Evolutionary conservation across 2,888 invertebrate species (phyloP).

Genomic region (Ophion ellenae): DNA sequence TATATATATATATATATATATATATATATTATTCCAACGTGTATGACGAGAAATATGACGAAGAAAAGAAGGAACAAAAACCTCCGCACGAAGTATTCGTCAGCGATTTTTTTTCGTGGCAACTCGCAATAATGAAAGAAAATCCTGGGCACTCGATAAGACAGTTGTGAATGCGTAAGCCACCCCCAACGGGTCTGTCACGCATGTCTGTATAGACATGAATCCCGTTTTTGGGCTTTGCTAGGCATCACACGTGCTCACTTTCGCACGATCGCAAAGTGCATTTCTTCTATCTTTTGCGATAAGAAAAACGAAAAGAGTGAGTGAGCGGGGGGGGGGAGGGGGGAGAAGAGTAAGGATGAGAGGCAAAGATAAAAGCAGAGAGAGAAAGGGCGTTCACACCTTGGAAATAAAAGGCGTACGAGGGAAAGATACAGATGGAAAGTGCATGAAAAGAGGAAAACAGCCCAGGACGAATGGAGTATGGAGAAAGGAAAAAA

Average conservation of each 20-base stretch:
- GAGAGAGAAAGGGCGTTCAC: constrained; percentile 52
- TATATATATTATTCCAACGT: no score
- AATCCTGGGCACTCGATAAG: constrained; percentile 23
- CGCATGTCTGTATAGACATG: constrained; percentile 16
- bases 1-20: no score
- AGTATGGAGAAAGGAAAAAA: constrained; percentile 27
- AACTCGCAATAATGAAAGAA: constrained; percentile 4
- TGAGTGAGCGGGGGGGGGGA: constrained; percentile 1
- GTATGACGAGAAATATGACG: not conserved
- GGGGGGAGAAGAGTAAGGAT: not conserved
- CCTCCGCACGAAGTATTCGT: not conserved
- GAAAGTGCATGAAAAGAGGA: constrained; percentile 33
- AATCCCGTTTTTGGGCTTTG: constrained; percentile 53
- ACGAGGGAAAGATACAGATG: constrained; percentile 33
- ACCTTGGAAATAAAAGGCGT: constrained; percentile 54
- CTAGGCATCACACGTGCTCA: constrained; percentile 71
- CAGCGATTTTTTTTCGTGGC: not conserved
- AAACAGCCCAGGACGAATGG: constrained; percentile 26
- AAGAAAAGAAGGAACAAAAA: not conserved
- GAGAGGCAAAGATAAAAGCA: constrained; percentile 6
- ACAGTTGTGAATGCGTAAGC: constrained; percentile 11
- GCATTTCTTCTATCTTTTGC: constrained; percentile 67
- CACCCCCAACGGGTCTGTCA: not conserved
- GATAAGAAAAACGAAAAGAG: constrained; percentile 23
- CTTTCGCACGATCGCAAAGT: constrained; percentile 76